Evolutionary conservation across 2,797 vertebrate genomes (phyloP), one percentile per base, ranked within the genome.

Genomic region (Esox lucius): DNA sequence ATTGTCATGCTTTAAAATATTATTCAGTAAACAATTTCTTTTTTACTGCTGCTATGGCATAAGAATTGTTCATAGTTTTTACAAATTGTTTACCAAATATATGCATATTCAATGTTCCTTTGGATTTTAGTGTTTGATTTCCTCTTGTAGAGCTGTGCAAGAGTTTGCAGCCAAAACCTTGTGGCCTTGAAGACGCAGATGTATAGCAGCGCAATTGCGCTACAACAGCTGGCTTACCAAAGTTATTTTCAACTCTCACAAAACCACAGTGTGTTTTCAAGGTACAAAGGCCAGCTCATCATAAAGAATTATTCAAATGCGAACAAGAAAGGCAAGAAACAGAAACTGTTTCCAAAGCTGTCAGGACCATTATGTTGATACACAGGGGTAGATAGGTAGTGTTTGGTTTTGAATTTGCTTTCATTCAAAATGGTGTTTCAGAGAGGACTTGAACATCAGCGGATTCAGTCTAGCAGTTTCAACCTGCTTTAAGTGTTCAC

Each of bases 231-330:
- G 65, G 67, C 67, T 39, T 66, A 59, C 71, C 70, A 24, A 68
- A 17, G 61, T 5, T 49, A 19, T 78, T 76, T 73, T 75, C 49
- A 66, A 69, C 70, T 49, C 71, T 28, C 8, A 79, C 35, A 28
- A 66, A 72, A 64, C 59, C 53, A 0, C 61, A 31, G 31, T 66
- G 56, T 19, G 68, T 46, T 81, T 84, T 79, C 17, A 26, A 78
- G 81, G 68, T 0, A 13, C 46, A 68, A 71, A 76, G 68, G 22
- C 24, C 24, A 51, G 79, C 12, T 11, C 24, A 76, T 46, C 22
- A 42, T 24, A 24, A 8, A 73, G 9, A 59, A 69, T 73, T 28
- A 79, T 84, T 83, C 85, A 73, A 53, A 71, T 75, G 59, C 48
- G 68, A 26, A 42, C 69, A 12, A 74, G 74, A 64, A 81, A 76